These are phyloP conservation scores for Griposia aprilina DNA, from an alignment of 2,888 invertebrate species.

Conservation along the genomic window DNA sequence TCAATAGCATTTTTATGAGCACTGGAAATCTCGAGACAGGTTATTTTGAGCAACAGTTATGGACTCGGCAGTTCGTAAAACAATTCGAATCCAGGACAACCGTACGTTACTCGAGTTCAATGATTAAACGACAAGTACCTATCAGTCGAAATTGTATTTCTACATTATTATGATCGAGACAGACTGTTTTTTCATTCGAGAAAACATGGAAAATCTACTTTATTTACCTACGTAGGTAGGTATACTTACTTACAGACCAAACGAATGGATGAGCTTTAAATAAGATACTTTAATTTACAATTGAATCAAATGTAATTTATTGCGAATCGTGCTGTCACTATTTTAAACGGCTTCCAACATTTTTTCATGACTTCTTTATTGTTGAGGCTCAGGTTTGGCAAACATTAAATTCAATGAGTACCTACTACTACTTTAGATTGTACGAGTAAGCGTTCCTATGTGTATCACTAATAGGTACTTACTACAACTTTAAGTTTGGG, in stretches of 20 bases:
- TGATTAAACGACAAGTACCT: conserved; percentile 13
- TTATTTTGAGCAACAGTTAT: conserved; percentile 82
- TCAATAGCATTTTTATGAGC: conserved; percentile 85
- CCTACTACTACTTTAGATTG: neutral
- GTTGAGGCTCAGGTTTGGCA: conserved; percentile 52
- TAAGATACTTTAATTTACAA: conserved; percentile 5
- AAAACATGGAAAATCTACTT: neutral
- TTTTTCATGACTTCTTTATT: conserved; percentile 49
- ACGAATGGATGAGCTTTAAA: neutral
- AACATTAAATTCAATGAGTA: conserved; percentile 38
- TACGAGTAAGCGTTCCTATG: neutral
- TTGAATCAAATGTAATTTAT: conserved; percentile 29
- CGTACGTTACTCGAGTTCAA: conserved; percentile 51
- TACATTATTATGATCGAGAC: neutral
- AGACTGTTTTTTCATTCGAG: neutral
- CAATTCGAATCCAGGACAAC: conserved; percentile 75
- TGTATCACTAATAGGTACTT: neutral
- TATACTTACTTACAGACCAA: neutral
- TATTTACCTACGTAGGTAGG: neutral
- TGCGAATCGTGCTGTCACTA: conserved; percentile 16
- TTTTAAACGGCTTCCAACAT: conserved; percentile 36
- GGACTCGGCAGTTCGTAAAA: conserved; percentile 82
- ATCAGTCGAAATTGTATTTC: neutral
- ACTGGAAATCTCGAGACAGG: conserved; percentile 77
- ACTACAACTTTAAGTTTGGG: neutral